Evolutionary conservation across 2,888 invertebrate species (phyloP).

Genomic region (Melanchra persicariae): DNA sequence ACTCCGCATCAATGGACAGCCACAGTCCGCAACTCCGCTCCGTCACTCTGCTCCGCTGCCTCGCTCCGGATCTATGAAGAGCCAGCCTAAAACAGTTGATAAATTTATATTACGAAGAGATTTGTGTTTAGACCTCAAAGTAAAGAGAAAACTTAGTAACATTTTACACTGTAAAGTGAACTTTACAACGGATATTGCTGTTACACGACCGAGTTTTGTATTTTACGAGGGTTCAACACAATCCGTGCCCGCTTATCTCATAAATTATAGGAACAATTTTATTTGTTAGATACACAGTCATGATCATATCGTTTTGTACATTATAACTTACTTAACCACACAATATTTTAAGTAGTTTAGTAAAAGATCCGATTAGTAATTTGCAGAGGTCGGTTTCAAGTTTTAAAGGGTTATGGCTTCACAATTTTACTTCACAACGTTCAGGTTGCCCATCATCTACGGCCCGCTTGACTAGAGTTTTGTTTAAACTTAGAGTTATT

Average conservation of each 20-base stretch:
- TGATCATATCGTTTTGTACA: constrained; percentile 15
- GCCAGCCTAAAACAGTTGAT: too few relatives aligned
- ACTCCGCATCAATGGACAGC: too few relatives aligned
- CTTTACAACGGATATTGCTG: constrained; percentile 49
- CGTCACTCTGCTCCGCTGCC: too few relatives aligned
- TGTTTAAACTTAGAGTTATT: too few relatives aligned
- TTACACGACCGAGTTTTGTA: constrained; percentile 33
- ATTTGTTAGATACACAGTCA: constrained; percentile 12
- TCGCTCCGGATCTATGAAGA: too few relatives aligned
- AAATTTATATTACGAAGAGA: too few relatives aligned
- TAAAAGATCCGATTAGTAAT: too few relatives aligned
- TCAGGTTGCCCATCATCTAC: neutral
- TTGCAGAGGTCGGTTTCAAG: neutral
- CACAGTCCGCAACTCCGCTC: too few relatives aligned
- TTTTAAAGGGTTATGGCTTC: too few relatives aligned
- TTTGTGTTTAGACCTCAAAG: constrained; percentile 5
- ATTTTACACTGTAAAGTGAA: constrained; percentile 39
- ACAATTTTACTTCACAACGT: neutral
- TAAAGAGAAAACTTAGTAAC: constrained; percentile 28
- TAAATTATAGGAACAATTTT: constrained; percentile 40
- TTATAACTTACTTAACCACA: neutral
- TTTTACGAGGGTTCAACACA: constrained; percentile 56
- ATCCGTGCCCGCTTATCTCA: constrained; percentile 43
- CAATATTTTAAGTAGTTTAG: neutral
- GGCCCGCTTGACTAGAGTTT: too few relatives aligned